A percentile compares a stretch with the other conserved stretches of the same genome.
phyloP scores from a whole-genome alignment of 2,113 vertebrate genomes.

The Arenaria interpres region DNA sequence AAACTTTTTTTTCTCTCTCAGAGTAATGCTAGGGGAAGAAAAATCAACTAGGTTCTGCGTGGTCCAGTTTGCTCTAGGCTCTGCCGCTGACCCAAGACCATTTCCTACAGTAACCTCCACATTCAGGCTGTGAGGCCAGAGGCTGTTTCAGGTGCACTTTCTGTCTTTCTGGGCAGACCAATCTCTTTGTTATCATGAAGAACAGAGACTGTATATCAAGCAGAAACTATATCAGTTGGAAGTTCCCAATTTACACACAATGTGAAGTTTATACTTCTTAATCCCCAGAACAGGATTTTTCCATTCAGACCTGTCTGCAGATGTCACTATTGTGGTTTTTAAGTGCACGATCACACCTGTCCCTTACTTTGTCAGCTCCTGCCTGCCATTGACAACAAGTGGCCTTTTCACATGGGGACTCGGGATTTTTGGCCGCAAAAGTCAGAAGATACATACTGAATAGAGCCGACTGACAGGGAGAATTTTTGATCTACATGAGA shows the following conservation, averaged over 20 bases:
- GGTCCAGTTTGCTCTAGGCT: background rate
- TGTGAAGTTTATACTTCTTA: background rate
- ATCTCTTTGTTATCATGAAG: background rate
- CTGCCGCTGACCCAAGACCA: background rate
- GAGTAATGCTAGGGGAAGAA: background rate
- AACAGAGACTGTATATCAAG: background rate
- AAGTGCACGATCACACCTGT: background rate
- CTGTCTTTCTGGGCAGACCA: background rate
- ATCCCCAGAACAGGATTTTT: background rate
- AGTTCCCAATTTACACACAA: background rate
- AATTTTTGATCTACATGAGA: background rate
- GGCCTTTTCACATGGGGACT: background rate
- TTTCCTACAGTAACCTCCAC: background rate
- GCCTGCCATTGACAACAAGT: accelerated
- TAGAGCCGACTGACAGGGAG: background rate
- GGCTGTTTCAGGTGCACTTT: background rate
- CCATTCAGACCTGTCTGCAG: background rate
- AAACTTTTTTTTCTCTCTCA: background rate
- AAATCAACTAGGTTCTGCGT: accelerated
- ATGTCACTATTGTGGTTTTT: background rate
- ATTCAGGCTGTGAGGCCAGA: background rate
- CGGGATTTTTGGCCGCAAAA: background rate
- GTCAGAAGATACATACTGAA: background rate
- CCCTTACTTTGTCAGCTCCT: background rate
- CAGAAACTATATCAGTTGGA: background rate